Evolutionary conservation across 2,888 invertebrate genomes (phyloP).

Genomic region (Glaucopsyche alexis): DNA sequence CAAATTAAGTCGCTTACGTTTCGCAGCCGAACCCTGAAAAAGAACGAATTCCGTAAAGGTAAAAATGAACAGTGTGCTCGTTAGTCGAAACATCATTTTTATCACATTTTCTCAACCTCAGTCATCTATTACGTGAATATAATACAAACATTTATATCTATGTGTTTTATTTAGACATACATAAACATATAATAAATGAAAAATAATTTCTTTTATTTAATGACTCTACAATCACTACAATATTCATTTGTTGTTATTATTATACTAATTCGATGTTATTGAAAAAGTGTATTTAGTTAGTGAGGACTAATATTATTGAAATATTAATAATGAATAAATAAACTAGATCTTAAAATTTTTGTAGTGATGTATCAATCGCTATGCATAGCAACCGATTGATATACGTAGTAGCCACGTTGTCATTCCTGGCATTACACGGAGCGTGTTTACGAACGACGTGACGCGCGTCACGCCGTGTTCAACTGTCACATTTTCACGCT

Average conservation of each 20-base stretch:
- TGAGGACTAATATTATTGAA: no score
- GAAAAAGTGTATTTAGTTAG: no score
- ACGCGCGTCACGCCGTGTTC: constrained; percentile 25
- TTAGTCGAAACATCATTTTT: constrained; percentile 23
- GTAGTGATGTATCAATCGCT: no score
- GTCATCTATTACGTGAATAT: constrained; percentile 5
- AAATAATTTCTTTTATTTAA: no score
- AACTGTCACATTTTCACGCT: constrained; percentile 28
- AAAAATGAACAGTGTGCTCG: constrained; percentile 23
- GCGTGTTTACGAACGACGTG: constrained; percentile 32
- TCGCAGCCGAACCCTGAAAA: constrained; percentile 4
- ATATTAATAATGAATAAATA: no score
- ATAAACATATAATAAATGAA: not conserved
- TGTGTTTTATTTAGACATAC: not conserved
- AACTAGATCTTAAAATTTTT: no score
- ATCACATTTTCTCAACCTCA: constrained; percentile 5
- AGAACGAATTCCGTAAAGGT: constrained; percentile 1
- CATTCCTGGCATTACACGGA: constrained; percentile 29
- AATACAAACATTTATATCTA: not conserved
- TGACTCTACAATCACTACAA: no score
- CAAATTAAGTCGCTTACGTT: constrained; percentile 9
- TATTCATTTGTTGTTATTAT: no score
- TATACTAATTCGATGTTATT: no score
- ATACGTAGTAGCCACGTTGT: constrained; percentile 18
- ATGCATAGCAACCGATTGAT: not conserved